These are phyloP conservation scores for Lerema accius DNA, from an alignment of 1,140 invertebrate species.

Conservation along the genomic window DNA sequence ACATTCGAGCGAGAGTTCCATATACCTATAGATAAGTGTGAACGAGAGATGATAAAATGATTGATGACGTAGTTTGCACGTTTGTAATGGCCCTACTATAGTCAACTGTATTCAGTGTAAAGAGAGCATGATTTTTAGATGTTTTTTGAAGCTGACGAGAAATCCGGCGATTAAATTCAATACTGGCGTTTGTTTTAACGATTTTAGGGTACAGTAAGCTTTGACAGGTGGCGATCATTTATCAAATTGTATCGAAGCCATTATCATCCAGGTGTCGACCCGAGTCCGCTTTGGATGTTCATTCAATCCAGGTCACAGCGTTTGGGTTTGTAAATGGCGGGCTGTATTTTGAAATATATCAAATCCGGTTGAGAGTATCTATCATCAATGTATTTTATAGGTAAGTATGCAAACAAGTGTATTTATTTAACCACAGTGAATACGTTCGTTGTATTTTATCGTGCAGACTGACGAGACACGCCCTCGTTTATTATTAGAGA, in stretches of 20 bases:
- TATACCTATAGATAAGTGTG: no score
- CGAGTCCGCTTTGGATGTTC: constrained; percentile 11
- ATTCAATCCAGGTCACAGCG: constrained; percentile 6
- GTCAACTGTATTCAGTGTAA: background rate
- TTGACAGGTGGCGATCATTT: constrained; percentile 22
- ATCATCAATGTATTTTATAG: background rate
- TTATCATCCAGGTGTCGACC: constrained; percentile 16
- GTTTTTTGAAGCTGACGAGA: background rate
- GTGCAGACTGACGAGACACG: no score
- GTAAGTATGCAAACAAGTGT: no score
- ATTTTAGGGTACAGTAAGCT: constrained; percentile 16
- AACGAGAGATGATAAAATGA: no score
- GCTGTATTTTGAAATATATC: background rate
- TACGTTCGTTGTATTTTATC: no score
- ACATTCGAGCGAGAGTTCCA: no score
- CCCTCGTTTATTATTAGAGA: no score
- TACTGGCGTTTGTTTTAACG: constrained; percentile 9
- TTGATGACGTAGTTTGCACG: no score
- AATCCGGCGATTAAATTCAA: constrained; percentile 6
- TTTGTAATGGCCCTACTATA: no score
- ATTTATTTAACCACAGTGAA: no score
- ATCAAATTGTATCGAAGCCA: constrained; percentile 26
- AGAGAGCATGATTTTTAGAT: background rate
- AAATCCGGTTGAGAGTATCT: background rate
- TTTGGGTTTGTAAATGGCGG: background rate